phyloP scores from a whole-genome alignment of 2,113 vertebrate genomes.

The Cephalopholis sonnerati region DNA sequence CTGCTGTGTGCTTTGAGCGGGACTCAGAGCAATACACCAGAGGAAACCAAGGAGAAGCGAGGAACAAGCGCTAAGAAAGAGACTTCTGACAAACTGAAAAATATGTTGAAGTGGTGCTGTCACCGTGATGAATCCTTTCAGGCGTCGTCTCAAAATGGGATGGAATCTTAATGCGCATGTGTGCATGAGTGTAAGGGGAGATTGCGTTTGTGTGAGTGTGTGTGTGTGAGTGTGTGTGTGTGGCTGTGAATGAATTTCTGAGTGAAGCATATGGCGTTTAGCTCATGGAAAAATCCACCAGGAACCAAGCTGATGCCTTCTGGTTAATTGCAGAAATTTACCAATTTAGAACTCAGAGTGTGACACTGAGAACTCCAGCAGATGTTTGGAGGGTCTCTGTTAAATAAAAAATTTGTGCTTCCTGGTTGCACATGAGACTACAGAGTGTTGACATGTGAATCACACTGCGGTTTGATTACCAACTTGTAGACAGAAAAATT shows the following conservation, averaged over 20 bases:
- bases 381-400: slow-evolving; percentile 59
- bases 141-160: slow-evolving; percentile 55
- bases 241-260: slow-evolving; percentile 42
- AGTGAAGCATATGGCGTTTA: slow-evolving; percentile 73
- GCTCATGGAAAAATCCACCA: slow-evolving; percentile 63
- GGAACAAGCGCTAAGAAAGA: slow-evolving; percentile 71
- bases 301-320: slow-evolving; percentile 68
- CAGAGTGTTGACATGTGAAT: slow-evolving; percentile 27
- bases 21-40: slow-evolving; percentile 67
- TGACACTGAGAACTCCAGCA: slow-evolving; percentile 68
- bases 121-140: slow-evolving; percentile 73
- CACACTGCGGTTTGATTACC: slow-evolving; percentile 12
- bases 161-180: slow-evolving; percentile 52
- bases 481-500: neutral
- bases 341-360: slow-evolving; percentile 69
- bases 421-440: slow-evolving; percentile 26
- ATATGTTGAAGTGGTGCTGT: slow-evolving; percentile 70
- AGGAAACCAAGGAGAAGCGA: slow-evolving; percentile 61
- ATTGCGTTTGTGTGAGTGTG: slow-evolving; percentile 9
- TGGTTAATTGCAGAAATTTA: slow-evolving; percentile 77
- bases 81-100: slow-evolving; percentile 74
- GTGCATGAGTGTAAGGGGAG: slow-evolving; percentile 34
- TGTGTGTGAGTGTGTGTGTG: slow-evolving; percentile 3
- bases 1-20: slow-evolving; percentile 65
- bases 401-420: slow-evolving; percentile 27